Conservation (phyloP, 2,113 vertebrate species). For the Ranitomeya variabilis region DNA sequence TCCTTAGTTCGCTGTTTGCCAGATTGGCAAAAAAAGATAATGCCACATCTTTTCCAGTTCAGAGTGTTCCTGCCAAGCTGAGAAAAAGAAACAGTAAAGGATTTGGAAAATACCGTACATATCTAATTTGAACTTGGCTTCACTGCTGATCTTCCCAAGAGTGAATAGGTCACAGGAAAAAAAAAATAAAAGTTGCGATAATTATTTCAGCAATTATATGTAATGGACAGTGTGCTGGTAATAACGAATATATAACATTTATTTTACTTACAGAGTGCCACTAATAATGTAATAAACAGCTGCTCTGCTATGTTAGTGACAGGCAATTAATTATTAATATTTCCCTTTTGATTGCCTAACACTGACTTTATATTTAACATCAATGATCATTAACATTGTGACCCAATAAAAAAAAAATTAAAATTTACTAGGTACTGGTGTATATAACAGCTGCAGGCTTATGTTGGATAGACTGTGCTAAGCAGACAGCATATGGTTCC, state of each 20-base stretch:
- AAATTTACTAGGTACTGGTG: no score
- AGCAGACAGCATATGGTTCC: no score
- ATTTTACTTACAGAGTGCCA: neutral
- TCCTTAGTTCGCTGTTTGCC: neutral
- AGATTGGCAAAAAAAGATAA: conserved; percentile 39
- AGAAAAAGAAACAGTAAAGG: conserved; percentile 22
- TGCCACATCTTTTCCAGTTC: conserved; percentile 34
- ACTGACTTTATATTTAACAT: neutral
- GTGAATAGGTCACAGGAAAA: conserved; percentile 33
- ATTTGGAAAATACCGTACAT: conserved; percentile 27
- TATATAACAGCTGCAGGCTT: no score
- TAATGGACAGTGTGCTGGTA: neutral
- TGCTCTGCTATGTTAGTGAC: neutral
- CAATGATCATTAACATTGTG: no score
- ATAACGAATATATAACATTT: neutral
- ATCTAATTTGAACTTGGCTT: conserved; percentile 35
- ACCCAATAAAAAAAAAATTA: no score
- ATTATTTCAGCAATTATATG: conserved; percentile 10
- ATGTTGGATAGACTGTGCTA: no score
- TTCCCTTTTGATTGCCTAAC: neutral
- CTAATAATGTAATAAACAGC: neutral
- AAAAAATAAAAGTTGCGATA: neutral
- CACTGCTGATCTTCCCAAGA: neutral
- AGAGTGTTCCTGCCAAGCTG: conserved; percentile 33
- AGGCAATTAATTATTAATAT: neutral